These are phyloP conservation scores for Mongoloraphidia duomilia DNA, from an alignment of 2,888 invertebrate genomes.

Conservation along the genomic window DNA sequence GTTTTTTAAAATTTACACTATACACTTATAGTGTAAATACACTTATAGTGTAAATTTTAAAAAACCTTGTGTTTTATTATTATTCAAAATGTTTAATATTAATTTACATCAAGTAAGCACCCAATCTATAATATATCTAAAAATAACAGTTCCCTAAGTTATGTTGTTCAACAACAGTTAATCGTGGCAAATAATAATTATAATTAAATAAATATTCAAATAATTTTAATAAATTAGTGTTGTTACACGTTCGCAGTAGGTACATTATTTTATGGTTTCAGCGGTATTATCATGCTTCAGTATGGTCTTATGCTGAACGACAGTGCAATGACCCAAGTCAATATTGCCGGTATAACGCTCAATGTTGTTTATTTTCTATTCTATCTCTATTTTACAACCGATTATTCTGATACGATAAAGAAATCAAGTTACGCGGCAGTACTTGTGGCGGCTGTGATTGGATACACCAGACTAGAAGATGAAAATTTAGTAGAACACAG, in stretches of 20 bases:
- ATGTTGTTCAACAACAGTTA: slow-evolving; percentile 2
- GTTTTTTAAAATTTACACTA: too few relatives aligned
- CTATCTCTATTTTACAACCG: slow-evolving; percentile 49
- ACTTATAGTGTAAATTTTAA: too few relatives aligned
- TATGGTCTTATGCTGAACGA: slow-evolving; percentile 62
- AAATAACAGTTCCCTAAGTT: neutral
- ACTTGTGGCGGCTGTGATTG: slow-evolving; percentile 42
- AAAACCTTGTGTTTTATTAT: too few relatives aligned
- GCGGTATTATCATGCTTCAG: slow-evolving; percentile 60
- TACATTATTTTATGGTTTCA: slow-evolving; percentile 26
- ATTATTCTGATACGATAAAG: slow-evolving; percentile 37
- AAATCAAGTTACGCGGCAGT: slow-evolving; percentile 40
- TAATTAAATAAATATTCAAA: neutral
- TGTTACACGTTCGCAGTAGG: too few relatives aligned
- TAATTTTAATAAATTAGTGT: too few relatives aligned
- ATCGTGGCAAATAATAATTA: neutral
- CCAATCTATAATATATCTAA: too few relatives aligned
- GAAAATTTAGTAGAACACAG: slow-evolving; percentile 48
- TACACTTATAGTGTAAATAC: too few relatives aligned
- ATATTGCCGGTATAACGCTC: slow-evolving; percentile 54
- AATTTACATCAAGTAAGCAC: too few relatives aligned
- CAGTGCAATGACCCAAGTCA: slow-evolving; percentile 61
- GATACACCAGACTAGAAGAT: slow-evolving; percentile 52
- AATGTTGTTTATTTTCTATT: slow-evolving; percentile 51
- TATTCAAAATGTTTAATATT: too few relatives aligned